Percentiles rank a stretch among this genome's conserved stretches.
phyloP scores from a whole-genome alignment of 2,888 invertebrate genomes.

The Diarsia rubi region DNA sequence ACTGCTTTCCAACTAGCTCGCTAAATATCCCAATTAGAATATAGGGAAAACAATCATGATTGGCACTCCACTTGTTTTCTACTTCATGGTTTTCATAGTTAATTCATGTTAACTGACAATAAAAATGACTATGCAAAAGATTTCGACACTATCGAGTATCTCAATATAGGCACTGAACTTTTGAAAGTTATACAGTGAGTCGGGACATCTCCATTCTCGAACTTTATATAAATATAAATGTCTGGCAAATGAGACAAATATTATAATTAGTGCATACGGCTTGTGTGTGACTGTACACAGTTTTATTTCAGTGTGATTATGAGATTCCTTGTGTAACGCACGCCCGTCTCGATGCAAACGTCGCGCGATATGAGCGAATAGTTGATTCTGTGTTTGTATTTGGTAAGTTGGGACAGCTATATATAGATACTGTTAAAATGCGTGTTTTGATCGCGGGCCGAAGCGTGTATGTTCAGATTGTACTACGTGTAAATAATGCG shows the following conservation, averaged over 20 bases:
- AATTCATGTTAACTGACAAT: slow-evolving; percentile 62
- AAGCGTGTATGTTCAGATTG: slow-evolving; percentile 70
- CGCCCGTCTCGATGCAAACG: slow-evolving; percentile 67
- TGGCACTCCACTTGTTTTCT: slow-evolving; percentile 50
- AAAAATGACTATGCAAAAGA: slow-evolving; percentile 53
- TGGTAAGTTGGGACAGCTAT: slow-evolving; percentile 87
- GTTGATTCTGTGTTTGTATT: slow-evolving; percentile 88
- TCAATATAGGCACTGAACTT: slow-evolving; percentile 43
- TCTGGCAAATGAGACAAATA: slow-evolving; percentile 59
- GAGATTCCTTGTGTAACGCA: slow-evolving; percentile 63
- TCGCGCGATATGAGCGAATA: slow-evolving; percentile 78
- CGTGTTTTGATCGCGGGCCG: slow-evolving; percentile 79
- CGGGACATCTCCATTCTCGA: slow-evolving; percentile 49
- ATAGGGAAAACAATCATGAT: slow-evolving; percentile 1
- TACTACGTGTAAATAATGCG: slow-evolving; percentile 72
- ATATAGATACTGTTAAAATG: slow-evolving; percentile 79
- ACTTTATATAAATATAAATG: slow-evolving; percentile 50
- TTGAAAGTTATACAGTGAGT: slow-evolving; percentile 43
- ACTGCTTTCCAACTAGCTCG: neutral
- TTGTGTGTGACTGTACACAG: slow-evolving; percentile 68
- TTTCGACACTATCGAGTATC: slow-evolving; percentile 44
- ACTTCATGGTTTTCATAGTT: slow-evolving; percentile 40
- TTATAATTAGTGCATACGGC: slow-evolving; percentile 65
- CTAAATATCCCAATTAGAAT: slow-evolving; percentile 17
- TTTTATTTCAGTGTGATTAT: slow-evolving; percentile 63